Percentiles rank a stretch among this genome's conserved stretches.
These are phyloP conservation scores for Rambutsinella grinnellia DNA, from an alignment of 2,888 invertebrate species.

Conservation along the genomic window DNA sequence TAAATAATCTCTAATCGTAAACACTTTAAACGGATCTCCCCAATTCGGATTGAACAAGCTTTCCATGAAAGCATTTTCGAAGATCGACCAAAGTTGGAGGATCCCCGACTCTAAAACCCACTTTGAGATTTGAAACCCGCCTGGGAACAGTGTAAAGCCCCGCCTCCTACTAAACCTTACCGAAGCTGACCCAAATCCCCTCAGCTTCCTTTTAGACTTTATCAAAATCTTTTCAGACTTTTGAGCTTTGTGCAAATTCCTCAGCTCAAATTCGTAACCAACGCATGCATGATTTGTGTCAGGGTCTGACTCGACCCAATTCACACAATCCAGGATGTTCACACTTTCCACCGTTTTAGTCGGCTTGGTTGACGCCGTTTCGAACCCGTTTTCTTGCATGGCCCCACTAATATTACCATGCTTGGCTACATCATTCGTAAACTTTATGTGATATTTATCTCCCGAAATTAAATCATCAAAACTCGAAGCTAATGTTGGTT, in stretches of 20 bases:
- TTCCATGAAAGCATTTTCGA: conserved; percentile 59
- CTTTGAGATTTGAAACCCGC: conserved; percentile 58
- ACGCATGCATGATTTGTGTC: conserved; percentile 59
- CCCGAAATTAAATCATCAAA: conserved; percentile 59
- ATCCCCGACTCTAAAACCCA: conserved; percentile 61
- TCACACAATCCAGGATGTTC: conserved; percentile 61
- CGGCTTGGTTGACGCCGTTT: background rate
- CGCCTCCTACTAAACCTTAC: conserved; percentile 9
- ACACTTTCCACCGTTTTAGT: conserved; percentile 45
- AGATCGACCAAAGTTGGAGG: conserved; percentile 60
- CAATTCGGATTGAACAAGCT: conserved; percentile 29
- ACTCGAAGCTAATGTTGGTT: conserved; percentile 50
- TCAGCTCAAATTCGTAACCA: conserved; percentile 62
- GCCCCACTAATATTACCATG: conserved; percentile 21
- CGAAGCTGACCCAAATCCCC: conserved; percentile 23
- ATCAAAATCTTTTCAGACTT: conserved; percentile 52
- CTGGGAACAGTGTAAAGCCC: conserved; percentile 43
- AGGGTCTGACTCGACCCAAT: conserved; percentile 54
- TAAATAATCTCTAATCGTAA: conserved; percentile 60
- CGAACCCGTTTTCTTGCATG: background rate
- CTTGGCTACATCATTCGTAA: conserved; percentile 50
- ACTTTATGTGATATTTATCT: conserved; percentile 58
- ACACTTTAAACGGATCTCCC: conserved; percentile 45
- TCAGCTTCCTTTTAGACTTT: conserved; percentile 37
- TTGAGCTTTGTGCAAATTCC: conserved; percentile 59